Percentiles rank a stretch among this genome's conserved stretches.
These are phyloP conservation scores for Engystomops pustulosus DNA, from an alignment of 2,113 vertebrate genomes.

Conservation along the genomic window DNA sequence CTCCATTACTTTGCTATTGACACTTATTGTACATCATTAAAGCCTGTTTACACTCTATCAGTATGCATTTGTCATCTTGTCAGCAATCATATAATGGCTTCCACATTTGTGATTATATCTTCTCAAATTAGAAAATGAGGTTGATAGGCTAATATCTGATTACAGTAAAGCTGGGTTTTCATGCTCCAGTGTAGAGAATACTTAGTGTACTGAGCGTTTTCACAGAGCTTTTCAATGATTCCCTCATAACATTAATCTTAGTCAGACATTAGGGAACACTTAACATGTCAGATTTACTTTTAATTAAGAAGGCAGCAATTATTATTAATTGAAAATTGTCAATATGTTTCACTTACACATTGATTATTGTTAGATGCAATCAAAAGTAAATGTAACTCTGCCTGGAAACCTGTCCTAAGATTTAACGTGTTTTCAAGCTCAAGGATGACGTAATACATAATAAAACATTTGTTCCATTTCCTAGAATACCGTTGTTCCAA, in stretches of 20 bases:
- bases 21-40: background rate
- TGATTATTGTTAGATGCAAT: too few species aligned
- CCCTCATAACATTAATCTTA: background rate
- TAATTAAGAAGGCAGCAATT: background rate
- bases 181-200: background rate
- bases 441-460: too few species aligned
- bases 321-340: background rate
- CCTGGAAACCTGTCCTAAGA: too few species aligned
- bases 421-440: too few species aligned
- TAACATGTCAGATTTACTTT: background rate
- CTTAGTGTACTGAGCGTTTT: background rate
- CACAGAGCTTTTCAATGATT: background rate
- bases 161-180: background rate
- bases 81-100: constrained; percentile 23
- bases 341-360: too few species aligned
- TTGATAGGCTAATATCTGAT: background rate
- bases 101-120: constrained; percentile 18
- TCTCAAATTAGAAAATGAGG: background rate
- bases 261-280: background rate
- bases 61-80: constrained; percentile 41
- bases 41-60: background rate
- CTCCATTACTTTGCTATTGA: background rate
- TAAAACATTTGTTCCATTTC: too few species aligned
- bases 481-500: too few species aligned
- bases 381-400: too few species aligned